These are phyloP conservation scores for Eufriesea mexicana DNA, from an alignment of 1,140 invertebrate genomes.

Conservation along the genomic window DNA sequence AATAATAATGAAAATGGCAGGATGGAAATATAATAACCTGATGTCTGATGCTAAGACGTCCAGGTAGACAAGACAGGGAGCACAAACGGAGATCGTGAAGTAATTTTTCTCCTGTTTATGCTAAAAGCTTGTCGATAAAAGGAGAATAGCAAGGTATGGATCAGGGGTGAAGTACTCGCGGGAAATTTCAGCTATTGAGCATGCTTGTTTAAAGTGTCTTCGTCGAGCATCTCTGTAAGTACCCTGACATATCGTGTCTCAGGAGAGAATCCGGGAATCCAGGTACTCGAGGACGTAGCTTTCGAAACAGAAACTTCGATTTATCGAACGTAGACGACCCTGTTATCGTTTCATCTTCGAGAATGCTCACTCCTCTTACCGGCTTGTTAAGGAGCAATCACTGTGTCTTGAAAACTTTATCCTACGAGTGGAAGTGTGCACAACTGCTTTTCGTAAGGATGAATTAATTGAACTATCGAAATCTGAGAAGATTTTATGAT, in stretches of 20 bases:
- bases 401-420: too few species aligned
- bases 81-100: too few species aligned
- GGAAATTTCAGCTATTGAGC: background rate
- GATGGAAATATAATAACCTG: too few species aligned
- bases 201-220: background rate
- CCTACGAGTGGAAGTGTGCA: too few species aligned
- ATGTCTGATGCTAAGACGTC: too few species aligned
- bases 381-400: too few species aligned
- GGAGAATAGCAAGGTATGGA: background rate
- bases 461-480: too few species aligned
- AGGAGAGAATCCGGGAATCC: background rate
- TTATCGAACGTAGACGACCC: background rate
- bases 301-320: constrained; percentile 8
- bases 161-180: background rate
- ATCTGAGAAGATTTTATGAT: too few species aligned
- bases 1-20: too few species aligned
- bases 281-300: background rate
- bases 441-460: too few species aligned
- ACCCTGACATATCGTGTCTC: background rate
- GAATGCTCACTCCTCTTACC: background rate
- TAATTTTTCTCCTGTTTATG: background rate
- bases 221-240: background rate
- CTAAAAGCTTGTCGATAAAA: background rate
- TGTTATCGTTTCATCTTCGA: background rate
- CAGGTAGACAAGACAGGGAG: too few species aligned